Evolutionary conservation across 2,797 vertebrate genomes (phyloP).

Genomic region (Coregonus ussuriensis): DNA sequence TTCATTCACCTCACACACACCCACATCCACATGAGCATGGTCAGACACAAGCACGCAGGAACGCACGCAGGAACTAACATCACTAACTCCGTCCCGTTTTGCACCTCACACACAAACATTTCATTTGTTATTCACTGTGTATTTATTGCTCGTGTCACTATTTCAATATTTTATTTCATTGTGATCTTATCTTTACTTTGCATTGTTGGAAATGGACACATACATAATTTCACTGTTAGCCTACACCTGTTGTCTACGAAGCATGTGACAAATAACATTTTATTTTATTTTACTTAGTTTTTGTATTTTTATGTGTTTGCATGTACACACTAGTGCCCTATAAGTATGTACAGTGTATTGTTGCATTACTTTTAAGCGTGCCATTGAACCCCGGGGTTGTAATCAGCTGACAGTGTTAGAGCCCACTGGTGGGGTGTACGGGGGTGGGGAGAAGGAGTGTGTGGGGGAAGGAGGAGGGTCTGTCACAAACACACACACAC

Average conservation of each 20-base stretch:
- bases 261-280: no score
- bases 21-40: not conserved
- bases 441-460: not conserved
- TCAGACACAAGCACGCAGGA: not conserved
- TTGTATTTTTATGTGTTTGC: not conserved
- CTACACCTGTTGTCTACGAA: no score
- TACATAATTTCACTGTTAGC: not conserved
- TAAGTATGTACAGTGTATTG: conserved; percentile 12
- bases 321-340: not conserved
- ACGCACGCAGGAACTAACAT: not conserved
- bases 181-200: no score
- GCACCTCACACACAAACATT: no score
- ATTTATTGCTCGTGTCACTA: no score
- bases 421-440: not conserved
- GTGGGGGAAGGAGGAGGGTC: not conserved
- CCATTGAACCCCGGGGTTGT: not conserved
- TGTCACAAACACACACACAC: not conserved
- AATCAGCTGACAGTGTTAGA: not conserved
- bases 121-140: not conserved
- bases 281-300: not conserved
- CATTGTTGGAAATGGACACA: no score
- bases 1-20: conserved; percentile 13
- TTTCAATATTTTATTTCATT: no score
- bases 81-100: not conserved
- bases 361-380: conserved; percentile 12